Evolutionary conservation across 2,113 vertebrate genomes (phyloP), one percentile per base, ranked within the genome.

Genomic region (Brevimyrus niger): DNA sequence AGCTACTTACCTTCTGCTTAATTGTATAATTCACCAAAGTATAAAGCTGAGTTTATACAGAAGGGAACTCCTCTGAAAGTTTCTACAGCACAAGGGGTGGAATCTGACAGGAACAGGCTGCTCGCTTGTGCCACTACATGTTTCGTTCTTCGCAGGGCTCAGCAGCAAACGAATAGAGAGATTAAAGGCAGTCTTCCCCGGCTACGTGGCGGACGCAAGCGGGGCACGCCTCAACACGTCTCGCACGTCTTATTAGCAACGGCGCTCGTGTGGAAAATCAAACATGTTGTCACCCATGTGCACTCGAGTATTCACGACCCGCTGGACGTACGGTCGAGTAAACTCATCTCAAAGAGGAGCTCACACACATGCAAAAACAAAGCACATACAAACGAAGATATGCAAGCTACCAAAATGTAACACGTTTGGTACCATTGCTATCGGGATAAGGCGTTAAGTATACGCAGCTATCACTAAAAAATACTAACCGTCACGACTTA

Each of bases 261-360:
- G 92, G 93, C 95, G 93, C 94, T 94, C 93, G 58, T 92, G 95
- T 95, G 95, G 95, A 95, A 96, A 95, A 95, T 93, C 91, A 93
- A 95, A 94, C 93, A 92, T 93, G 90, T 91, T 92, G 83, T 87
- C 65, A 82, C 88, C 53, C 89, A 93, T 91, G 73, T 15, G 44
- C 86, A 65, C 87, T 23, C 46, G 3, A 7, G 47, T 15, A 11
- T 58, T 27, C n/a, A 31, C 5, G 84, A 83, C 88, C 50, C n/a
- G 19, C 10, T 58, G 35, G 23, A n/a, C 8, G 31, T 17, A 80
- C 21, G 8, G 50, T 27, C 38, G 61, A 69, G 61, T 27, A 69
- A 69, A 69, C n/a, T 69, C 35, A 42, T 42, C 15, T 53, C 73
- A 51, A 17, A 38, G 53, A 38, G 19, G 27, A 0, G 7, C 44